These are phyloP conservation scores for Aurelia sp. DNA, from an alignment of 30 jellyfish, hydroid and myxozoan genomes.

Conservation along the genomic window DNA sequence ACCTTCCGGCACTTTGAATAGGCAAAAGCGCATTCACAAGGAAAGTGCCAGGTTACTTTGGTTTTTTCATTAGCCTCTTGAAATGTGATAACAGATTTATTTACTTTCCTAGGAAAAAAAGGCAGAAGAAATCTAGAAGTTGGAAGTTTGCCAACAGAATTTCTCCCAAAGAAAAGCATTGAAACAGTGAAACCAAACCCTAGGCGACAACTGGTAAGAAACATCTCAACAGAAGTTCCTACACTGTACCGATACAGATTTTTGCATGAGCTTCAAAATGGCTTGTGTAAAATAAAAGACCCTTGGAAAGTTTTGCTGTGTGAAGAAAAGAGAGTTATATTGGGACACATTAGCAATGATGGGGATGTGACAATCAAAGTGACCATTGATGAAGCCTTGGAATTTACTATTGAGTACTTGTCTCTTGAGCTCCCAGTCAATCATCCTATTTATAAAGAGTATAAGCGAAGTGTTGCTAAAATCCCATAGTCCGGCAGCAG, in stretches of 20 bases:
- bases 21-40: not conserved
- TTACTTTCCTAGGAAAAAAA: conserved; percentile 31
- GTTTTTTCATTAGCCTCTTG: not conserved
- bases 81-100: not conserved
- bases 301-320: conserved; percentile 29
- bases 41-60: not conserved
- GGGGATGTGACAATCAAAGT: conserved; percentile 55
- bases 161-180: conserved; percentile 50
- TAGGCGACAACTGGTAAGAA: conserved; percentile 26
- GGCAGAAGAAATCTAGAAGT: conserved; percentile 37
- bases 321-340: conserved; percentile 22
- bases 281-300: conserved; percentile 19
- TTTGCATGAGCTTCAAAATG: conserved; percentile 28
- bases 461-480: conserved; percentile 51
- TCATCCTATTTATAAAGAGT: conserved; percentile 55
- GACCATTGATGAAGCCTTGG: conserved; percentile 58
- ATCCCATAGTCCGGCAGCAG: too few species aligned
- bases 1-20: not conserved
- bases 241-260: conserved; percentile 14
- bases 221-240: not conserved
- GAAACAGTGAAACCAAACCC: conserved; percentile 43
- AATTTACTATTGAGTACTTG: conserved; percentile 63
- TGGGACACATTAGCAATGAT: conserved; percentile 34
- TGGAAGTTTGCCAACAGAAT: conserved; percentile 64
- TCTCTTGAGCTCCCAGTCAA: conserved; percentile 64